Conservation (phyloP, 2,113 vertebrate genomes). For the Turdus rufiventris region DNA sequence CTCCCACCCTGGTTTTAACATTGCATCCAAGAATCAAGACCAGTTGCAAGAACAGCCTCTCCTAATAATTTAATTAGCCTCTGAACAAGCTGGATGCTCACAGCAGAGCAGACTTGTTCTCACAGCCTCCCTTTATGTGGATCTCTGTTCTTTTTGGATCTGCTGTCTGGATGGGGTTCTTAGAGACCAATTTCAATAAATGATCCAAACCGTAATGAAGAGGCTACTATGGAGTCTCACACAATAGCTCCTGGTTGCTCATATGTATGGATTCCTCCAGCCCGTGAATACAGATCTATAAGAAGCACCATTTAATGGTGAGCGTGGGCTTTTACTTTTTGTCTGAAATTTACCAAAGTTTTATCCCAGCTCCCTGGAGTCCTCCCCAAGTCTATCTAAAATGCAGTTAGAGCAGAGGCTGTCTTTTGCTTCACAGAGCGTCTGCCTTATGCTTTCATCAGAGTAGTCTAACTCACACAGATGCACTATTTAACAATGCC, state of each 20-base stretch:
- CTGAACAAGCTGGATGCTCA: neutral
- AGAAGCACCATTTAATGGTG: conserved; percentile 58
- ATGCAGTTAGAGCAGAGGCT: conserved; percentile 97
- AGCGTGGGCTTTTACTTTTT: conserved; percentile 65
- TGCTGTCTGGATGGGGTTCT: conserved; percentile 5
- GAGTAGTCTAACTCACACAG: conserved; percentile 98
- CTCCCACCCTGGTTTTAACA: conserved; percentile 54
- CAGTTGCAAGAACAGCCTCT: conserved; percentile 54
- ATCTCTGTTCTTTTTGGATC: neutral
- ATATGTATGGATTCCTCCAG: conserved; percentile 28
- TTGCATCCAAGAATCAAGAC: conserved; percentile 54
- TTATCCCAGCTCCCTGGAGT: conserved; percentile 87
- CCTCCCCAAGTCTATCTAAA: conserved; percentile 92
- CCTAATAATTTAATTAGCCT: conserved; percentile 71
- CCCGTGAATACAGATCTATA: conserved; percentile 30
- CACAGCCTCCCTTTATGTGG: neutral
- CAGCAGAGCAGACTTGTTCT: neutral
- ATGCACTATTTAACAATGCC: conserved; percentile 99
- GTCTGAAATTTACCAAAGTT: conserved; percentile 95
- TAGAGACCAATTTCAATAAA: conserved; percentile 36
- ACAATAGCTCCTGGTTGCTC: neutral
- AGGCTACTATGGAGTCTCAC: neutral
- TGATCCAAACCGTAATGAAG: conserved; percentile 7
- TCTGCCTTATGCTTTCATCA: conserved; percentile 99
- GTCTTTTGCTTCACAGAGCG: conserved; percentile 95